Evolutionary conservation across 2,113 vertebrate species (phyloP), one percentile per base, ranked within the genome.

Genomic region (Mellivora capensis): DNA sequence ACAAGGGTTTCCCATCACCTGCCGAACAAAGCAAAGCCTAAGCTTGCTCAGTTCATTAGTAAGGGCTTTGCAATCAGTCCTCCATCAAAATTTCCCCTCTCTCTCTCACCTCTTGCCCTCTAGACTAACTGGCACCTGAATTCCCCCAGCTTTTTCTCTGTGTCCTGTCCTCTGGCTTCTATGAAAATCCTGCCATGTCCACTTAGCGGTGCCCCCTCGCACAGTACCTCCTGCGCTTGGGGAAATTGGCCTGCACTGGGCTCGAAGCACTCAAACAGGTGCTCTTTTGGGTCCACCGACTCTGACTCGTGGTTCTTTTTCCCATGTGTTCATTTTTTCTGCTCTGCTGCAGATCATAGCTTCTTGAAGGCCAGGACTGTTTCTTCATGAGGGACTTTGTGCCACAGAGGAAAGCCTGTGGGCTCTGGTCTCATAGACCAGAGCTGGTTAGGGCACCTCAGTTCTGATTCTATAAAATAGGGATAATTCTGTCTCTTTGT

Each of bases 241-340:
- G 20, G 82, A 72, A 5, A 25, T 1, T 77, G 25, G n/a, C 71
- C 54, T n/a, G 59, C 7, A 0, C 0, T 3, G 37, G 20, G 8
- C 61, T 27, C 44, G 13, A 15, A 1, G 17, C 0, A 0, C 61
- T n/a, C 5, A 2, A 2, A 4, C 3, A 0, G 0, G 25, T 42
- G 64, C 42, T 76, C 52, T 0, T 57, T 4, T 29, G 52, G 44
- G 52, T 13, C n/a, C 27, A 6, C 6, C 1, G 25, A 64, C 61
- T 52, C 69, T 1, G 8, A 47, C 49, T 5, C 3, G 4, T 1
- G 14, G 4, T 31, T 71, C 42, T 31, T 37, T 27, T 1, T 0
- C 0, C n/a, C 39, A 1, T 2, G 71, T 9, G 14, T 52, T 77
- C 31, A 2, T 71, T 54, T 61, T 61, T 13, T 61, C 72, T 0